Percentiles rank a stretch among this genome's conserved stretches.
These are phyloP conservation scores for Panthera tigris DNA, from an alignment of 2,113 vertebrate species.

Conservation along the genomic window DNA sequence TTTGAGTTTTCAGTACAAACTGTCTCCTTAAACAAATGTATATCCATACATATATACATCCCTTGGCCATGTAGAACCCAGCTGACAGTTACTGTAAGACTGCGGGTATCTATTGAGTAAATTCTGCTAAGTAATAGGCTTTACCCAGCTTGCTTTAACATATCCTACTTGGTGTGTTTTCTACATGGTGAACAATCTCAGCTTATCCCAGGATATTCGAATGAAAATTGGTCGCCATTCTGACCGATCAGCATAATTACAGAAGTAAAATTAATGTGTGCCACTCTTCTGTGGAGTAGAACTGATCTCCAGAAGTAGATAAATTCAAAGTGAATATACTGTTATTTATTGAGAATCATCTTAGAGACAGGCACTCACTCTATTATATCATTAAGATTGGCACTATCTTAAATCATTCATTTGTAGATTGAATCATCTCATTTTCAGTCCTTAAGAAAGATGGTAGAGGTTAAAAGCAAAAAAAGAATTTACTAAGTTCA, in stretches of 20 bases:
- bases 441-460: background rate
- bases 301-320: background rate
- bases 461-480: background rate
- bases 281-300: background rate
- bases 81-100: background rate
- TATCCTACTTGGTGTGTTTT: background rate
- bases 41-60: background rate
- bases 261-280: background rate
- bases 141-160: background rate
- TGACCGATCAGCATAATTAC: background rate
- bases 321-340: background rate
- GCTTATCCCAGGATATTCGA: background rate
- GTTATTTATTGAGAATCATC: background rate
- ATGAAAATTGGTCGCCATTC: background rate
- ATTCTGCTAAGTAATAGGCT: background rate
- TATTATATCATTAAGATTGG: too few relatives aligned
- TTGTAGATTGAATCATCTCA: background rate
- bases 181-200: background rate
- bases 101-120: background rate
- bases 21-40: background rate
- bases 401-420: background rate
- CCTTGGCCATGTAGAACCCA: background rate
- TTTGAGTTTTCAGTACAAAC: background rate
- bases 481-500: background rate
- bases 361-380: background rate